phyloP scores from a whole-genome alignment of 2,888 invertebrate genomes.

The Drosophila stalkeri region DNA sequence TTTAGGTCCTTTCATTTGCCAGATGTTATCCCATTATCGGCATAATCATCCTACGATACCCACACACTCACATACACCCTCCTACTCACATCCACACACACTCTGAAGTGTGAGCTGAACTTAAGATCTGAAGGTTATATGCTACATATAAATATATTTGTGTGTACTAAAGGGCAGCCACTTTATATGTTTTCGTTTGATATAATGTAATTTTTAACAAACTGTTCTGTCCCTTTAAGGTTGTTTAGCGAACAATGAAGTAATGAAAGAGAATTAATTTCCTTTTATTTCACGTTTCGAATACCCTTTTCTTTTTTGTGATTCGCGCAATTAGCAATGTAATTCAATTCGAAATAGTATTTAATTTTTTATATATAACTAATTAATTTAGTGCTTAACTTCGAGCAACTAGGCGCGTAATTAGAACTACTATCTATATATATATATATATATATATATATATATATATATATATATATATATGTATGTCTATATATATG shows the following conservation, averaged over 20 bases:
- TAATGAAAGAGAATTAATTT: background rate
- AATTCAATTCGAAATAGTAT: slow-evolving; percentile 43
- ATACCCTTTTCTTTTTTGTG: slow-evolving; percentile 21
- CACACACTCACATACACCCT: background rate
- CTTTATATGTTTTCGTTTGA: slow-evolving; percentile 65
- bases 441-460: slow-evolving; percentile 69
- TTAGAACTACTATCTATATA: slow-evolving; percentile 65
- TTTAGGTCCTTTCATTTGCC: background rate
- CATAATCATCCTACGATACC: slow-evolving; percentile 6
- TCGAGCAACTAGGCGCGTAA: slow-evolving; percentile 75
- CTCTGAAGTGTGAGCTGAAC: slow-evolving; percentile 23
- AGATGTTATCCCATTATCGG: no score
- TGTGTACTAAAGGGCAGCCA: slow-evolving; percentile 34
- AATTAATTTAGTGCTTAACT: slow-evolving; percentile 69
- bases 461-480: slow-evolving; percentile 70
- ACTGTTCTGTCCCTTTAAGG: slow-evolving; percentile 75
- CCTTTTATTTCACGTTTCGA: background rate
- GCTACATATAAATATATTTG: background rate
- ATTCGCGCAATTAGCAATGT: slow-evolving; percentile 51
- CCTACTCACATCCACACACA: background rate
- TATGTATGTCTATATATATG: slow-evolving; percentile 63
- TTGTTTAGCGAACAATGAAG: slow-evolving; percentile 53
- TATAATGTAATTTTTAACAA: slow-evolving; percentile 69
- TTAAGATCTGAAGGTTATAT: slow-evolving; percentile 32
- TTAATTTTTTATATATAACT: slow-evolving; percentile 45